Base-by-base conservation (phyloP, 2,113 vertebrate genomes). In the Poicephalus gulielmi region DNA sequence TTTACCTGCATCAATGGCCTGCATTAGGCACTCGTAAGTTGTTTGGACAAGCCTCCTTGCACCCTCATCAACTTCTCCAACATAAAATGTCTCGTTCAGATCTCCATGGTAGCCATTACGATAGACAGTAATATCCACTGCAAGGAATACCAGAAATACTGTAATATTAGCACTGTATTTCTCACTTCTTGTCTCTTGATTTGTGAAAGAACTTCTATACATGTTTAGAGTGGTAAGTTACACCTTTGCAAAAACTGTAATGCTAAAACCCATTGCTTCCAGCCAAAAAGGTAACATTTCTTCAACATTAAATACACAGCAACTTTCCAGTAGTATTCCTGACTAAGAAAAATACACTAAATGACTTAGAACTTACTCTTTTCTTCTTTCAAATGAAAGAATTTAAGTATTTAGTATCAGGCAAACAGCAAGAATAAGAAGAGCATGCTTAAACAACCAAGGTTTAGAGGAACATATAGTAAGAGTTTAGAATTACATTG, bases 51-150 rank as follows among this genome's bases (percentile, higher is more conserved):
- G 98, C 75, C 97, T 99, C 97, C 98, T 98, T 16, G 98, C 99
- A 93, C 97, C 99, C 94, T 99, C 99, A 9, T 99, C 99, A 95
- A 99, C 98, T 4, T 99, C 99, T 7, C 99, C 99, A 11, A 99
- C 98, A 57, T 98, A 99, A 97, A 99, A 99, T 0, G 99, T 99
- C 97, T 99, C 99, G 2, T 99, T 99, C 83, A 99, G 98, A 97
- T 99, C 99, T 20, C 99, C 99, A 8, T 99, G 99, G 97, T 99
- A 99, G 97, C 99, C 99, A 15, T 98, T 99, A 96, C 99, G 98
- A 96, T 99, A 99, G 84, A 99, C 98, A 5, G 99, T 99, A 96
- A 99, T 99, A 95, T 99, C 99, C 98, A 99, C 99, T 99, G 97
- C 33, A 95, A 95, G 75, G 57, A 94, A 92, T 23, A 75, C 25